Conservation (phyloP, 2,113 vertebrate species). For the Thymallus thymallus region DNA sequence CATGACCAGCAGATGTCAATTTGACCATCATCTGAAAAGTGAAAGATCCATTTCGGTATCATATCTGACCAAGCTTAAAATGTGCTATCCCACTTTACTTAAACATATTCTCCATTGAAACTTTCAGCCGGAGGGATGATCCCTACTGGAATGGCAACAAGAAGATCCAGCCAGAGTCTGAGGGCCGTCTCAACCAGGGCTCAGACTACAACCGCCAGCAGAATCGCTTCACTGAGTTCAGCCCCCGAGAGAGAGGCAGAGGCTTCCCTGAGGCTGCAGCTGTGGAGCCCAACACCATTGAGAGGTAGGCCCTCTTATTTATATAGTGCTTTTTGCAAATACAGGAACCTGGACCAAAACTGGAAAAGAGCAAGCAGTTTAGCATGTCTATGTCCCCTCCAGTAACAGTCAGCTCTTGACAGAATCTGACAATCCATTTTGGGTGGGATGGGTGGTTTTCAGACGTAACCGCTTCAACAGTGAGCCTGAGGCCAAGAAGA, state of each 20-base stretch:
- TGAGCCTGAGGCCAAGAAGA: conserved; percentile 88
- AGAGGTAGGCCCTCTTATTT: conserved; percentile 75
- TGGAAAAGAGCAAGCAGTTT: too few relatives aligned
- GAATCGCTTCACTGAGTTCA: conserved; percentile 90
- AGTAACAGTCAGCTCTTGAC: too few relatives aligned
- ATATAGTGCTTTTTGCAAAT: too few relatives aligned
- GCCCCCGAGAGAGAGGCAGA: conserved; percentile 80
- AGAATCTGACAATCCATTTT: too few relatives aligned
- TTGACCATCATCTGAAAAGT: too few relatives aligned
- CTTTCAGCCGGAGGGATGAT: conserved; percentile 82
- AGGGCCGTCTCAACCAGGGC: conserved; percentile 84
- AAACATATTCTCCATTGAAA: neutral
- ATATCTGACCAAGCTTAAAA: too few relatives aligned
- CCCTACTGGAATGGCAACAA: conserved; percentile 92
- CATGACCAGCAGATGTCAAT: too few relatives aligned
- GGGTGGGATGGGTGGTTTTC: neutral
- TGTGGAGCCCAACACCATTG: conserved; percentile 81
- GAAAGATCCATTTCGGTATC: too few relatives aligned
- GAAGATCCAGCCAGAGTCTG: conserved; percentile 86
- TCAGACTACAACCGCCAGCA: conserved; percentile 88
- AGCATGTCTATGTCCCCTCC: too few relatives aligned
- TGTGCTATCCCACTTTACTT: neutral
- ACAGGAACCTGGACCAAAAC: too few relatives aligned
- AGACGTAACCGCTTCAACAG: conserved; percentile 89
- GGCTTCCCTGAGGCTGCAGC: conserved; percentile 81